These are phyloP conservation scores for Mirza zaza DNA, from an alignment of 2,113 vertebrate genomes.

Conservation along the genomic window DNA sequence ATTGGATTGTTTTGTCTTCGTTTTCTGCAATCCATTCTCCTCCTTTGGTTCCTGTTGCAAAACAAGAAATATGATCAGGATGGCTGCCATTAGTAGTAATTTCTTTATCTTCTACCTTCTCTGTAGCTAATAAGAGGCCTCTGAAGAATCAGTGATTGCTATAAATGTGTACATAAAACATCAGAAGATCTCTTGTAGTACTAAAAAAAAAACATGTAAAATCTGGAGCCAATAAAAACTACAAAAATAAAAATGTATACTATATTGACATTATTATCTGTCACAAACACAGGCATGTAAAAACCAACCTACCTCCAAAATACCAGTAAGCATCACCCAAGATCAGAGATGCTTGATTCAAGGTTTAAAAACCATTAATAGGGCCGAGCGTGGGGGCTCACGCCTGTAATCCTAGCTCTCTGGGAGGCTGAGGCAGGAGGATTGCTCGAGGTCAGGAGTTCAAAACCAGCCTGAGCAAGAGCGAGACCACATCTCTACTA, in stretches of 20 bases:
- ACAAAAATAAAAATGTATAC: constrained; percentile 27
- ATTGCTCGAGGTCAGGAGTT: too few species aligned
- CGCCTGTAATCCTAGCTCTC: too few species aligned
- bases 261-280: not conserved
- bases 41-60: constrained; percentile 84
- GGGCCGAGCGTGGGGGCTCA: not conserved
- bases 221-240: not conserved
- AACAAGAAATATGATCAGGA: constrained; percentile 76
- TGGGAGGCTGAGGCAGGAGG: too few species aligned
- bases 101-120: not conserved
- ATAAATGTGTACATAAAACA: constrained; percentile 80
- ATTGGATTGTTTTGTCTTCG: constrained; percentile 82
- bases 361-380: constrained; percentile 31
- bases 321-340: not conserved
- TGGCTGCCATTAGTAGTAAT: constrained; percentile 51
- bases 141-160: constrained; percentile 66
- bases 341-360: constrained; percentile 25
- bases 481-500: too few species aligned
- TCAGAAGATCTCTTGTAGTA: constrained; percentile 63
- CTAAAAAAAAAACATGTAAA: not conserved
- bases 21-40: constrained; percentile 82
- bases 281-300: not conserved
- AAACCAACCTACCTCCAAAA: constrained; percentile 16
- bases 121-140: constrained; percentile 19
- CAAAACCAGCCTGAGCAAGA: too few species aligned